Evolutionary conservation across 2,888 invertebrate genomes (phyloP).

Genomic region (Boloria euphrosyne): DNA sequence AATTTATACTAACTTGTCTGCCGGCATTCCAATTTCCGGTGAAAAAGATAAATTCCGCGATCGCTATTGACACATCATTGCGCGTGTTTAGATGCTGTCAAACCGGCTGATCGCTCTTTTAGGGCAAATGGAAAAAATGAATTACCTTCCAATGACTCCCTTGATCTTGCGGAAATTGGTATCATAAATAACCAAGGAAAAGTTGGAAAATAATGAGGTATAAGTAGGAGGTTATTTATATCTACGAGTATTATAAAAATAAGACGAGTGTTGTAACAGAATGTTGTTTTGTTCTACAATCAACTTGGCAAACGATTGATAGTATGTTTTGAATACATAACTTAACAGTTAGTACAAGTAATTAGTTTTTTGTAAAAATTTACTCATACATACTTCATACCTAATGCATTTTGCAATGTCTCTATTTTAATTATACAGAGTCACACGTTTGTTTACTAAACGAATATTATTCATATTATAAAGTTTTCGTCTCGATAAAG

Average conservation of each 20-base stretch:
- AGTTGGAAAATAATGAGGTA: constrained; percentile 4
- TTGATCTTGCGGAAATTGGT: constrained; percentile 28
- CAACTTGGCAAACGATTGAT: no score
- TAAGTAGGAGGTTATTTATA: neutral
- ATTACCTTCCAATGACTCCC: constrained; percentile 40
- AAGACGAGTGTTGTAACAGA: no score
- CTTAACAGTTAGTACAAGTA: no score
- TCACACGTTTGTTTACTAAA: no score
- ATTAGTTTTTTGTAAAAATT: no score
- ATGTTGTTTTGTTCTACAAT: no score
- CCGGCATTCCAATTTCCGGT: constrained; percentile 67
- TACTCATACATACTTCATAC: no score
- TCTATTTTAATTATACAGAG: no score
- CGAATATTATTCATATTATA: no score
- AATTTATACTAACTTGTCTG: constrained; percentile 27
- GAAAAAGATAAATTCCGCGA: constrained; percentile 66
- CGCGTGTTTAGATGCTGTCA: constrained; percentile 49
- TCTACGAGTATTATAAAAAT: neutral
- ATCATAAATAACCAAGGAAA: constrained; percentile 10
- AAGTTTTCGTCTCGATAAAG: no score
- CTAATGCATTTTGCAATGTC: no score
- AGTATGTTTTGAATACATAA: no score
- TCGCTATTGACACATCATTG: constrained; percentile 59
- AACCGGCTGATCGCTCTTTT: constrained; percentile 59
- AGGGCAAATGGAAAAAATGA: constrained; percentile 53